Percentiles rank a stretch among this genome's conserved stretches.
phyloP scores from a whole-genome alignment of 2,797 vertebrate genomes.

The Vultur gryphus region DNA sequence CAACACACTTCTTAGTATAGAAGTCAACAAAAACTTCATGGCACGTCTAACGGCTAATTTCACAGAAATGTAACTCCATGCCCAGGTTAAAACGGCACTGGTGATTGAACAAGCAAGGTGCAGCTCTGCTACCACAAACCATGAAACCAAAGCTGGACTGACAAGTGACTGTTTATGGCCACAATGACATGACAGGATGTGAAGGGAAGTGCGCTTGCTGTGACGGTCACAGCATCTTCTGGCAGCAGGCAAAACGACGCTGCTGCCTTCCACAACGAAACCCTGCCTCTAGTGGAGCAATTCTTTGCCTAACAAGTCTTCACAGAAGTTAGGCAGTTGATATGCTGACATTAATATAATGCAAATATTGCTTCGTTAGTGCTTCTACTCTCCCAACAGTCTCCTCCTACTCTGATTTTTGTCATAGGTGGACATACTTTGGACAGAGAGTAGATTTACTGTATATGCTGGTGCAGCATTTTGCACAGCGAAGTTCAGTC shows the following conservation, averaged over 20 bases:
- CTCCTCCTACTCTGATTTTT: neutral
- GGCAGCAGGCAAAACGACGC: rapidly evolving
- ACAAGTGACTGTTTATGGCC: neutral
- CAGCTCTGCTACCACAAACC: neutral
- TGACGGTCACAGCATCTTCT: neutral
- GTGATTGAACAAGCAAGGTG: neutral
- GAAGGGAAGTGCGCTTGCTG: neutral
- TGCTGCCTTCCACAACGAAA: neutral
- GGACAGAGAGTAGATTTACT: neutral
- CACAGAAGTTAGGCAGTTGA: neutral
- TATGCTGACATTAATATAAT: neutral
- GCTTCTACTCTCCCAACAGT: neutral
- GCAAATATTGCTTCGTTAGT: neutral
- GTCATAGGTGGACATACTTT: neutral
- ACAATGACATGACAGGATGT: neutral
- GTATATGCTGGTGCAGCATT: neutral
- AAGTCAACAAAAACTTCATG: neutral
- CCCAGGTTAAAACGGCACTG: neutral
- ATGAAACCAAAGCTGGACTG: neutral
- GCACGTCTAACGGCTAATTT: neutral
- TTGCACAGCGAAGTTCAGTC: neutral
- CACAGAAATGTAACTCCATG: neutral
- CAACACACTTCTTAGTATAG: neutral
- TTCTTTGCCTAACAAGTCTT: neutral
- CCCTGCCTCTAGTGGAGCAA: neutral